phyloP scores from a whole-genome alignment of 2,888 invertebrate genomes.

The Drosophila merina region DNA sequence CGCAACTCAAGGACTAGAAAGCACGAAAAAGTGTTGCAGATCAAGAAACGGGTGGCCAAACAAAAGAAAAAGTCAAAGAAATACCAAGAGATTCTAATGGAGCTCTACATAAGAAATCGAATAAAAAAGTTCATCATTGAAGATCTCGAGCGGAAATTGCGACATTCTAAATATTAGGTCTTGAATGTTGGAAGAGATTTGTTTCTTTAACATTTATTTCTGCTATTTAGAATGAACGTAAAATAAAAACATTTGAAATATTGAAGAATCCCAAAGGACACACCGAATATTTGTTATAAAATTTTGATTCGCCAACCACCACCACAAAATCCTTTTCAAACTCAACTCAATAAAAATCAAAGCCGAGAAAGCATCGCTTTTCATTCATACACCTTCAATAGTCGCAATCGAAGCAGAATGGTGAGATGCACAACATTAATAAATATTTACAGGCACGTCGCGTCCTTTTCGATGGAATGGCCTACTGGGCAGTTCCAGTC shows the following conservation, averaged over 20 bases:
- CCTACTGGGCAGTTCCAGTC: slow-evolving; percentile 41
- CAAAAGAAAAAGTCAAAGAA: not conserved
- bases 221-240: not conserved
- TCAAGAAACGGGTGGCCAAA: slow-evolving; percentile 19
- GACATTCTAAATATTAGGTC: rapidly evolving
- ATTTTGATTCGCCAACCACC: not conserved
- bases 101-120: slow-evolving; percentile 5
- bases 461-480: slow-evolving; percentile 55
- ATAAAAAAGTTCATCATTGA: slow-evolving; percentile 43
- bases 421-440: slow-evolving; percentile 68
- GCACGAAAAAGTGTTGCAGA: not conserved
- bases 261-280: not conserved
- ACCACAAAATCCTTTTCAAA: slow-evolving; percentile 34
- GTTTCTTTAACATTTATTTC: not conserved
- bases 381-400: slow-evolving; percentile 13
- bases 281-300: slow-evolving; percentile 1
- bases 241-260: no score
- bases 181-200: not conserved
- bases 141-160: slow-evolving; percentile 18
- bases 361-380: slow-evolving; percentile 38
- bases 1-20: not conserved
- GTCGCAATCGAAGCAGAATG: slow-evolving; percentile 15
- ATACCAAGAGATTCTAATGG: not conserved
- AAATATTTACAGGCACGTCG: slow-evolving; percentile 80
- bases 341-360: slow-evolving; percentile 66